Percentiles rank a stretch among this genome's conserved stretches.
Evolutionary conservation across 2,888 invertebrate genomes (phyloP).

Genomic region (Mythimna impura): DNA sequence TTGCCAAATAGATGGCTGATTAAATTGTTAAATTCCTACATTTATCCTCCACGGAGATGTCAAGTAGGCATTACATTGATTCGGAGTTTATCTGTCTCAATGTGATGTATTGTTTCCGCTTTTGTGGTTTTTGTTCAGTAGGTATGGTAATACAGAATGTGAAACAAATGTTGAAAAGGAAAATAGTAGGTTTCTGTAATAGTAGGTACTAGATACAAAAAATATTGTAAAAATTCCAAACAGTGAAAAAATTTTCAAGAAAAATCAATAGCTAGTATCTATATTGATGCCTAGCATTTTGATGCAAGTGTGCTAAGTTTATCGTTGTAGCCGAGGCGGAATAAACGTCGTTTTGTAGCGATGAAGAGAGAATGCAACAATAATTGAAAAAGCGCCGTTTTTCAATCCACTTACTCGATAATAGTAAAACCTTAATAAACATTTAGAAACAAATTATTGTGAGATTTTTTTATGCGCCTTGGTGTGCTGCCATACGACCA

Average conservation of each 20-base stretch:
- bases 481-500: no score
- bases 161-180: background rate
- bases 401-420: no score
- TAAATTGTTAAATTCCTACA: slow-evolving; percentile 82
- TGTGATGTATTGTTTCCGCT: slow-evolving; percentile 43
- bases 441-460: no score
- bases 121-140: slow-evolving; percentile 20
- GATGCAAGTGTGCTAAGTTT: no score
- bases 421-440: no score
- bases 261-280: background rate
- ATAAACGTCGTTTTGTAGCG: no score
- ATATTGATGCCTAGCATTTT: no score
- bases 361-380: no score
- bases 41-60: slow-evolving; percentile 58
- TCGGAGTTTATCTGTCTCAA: slow-evolving; percentile 51
- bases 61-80: slow-evolving; percentile 54
- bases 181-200: background rate
- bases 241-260: slow-evolving; percentile 34
- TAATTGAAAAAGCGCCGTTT: no score
- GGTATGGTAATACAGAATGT: background rate
- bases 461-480: no score
- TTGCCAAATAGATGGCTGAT: slow-evolving; percentile 82
- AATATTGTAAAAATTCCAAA: slow-evolving; percentile 15
- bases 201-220: background rate
- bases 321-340: no score